A percentile compares a stretch with the other conserved stretches of the same genome.
Evolutionary conservation across 2,113 vertebrate species (phyloP).

Genomic region (Malurus elegans): DNA sequence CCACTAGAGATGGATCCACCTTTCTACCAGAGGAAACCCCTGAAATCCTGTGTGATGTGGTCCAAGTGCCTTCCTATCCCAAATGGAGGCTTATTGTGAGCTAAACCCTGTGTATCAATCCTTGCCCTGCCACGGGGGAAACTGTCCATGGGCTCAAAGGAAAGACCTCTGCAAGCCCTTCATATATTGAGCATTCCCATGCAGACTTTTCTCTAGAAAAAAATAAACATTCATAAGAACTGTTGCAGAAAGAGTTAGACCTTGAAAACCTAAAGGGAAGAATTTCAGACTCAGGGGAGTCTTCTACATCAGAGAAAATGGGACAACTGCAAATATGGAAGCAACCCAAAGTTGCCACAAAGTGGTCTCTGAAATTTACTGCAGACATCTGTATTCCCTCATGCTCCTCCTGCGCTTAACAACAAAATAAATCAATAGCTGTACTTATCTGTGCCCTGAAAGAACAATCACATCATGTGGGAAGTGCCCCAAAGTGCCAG

Average conservation of each 20-base stretch:
- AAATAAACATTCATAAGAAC: neutral
- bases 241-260: neutral
- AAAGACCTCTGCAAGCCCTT: neutral
- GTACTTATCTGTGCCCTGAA: neutral
- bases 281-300: neutral
- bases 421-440: neutral
- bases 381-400: neutral
- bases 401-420: neutral
- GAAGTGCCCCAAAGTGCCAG: neutral
- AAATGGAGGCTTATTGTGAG: accelerated
- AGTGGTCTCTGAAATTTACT: neutral
- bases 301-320: neutral
- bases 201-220: neutral
- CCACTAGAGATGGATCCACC: neutral
- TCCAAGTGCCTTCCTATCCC: neutral
- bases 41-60: neutral
- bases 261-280: neutral
- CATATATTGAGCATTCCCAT: neutral
- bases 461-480: neutral
- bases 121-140: neutral
- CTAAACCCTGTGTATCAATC: neutral
- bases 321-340: neutral
- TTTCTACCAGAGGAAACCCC: neutral
- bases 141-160: neutral
- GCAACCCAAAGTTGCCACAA: neutral